Base-by-base conservation (phyloP, 2,797 vertebrate species). In the Hephaestus fuliginosus region DNA sequence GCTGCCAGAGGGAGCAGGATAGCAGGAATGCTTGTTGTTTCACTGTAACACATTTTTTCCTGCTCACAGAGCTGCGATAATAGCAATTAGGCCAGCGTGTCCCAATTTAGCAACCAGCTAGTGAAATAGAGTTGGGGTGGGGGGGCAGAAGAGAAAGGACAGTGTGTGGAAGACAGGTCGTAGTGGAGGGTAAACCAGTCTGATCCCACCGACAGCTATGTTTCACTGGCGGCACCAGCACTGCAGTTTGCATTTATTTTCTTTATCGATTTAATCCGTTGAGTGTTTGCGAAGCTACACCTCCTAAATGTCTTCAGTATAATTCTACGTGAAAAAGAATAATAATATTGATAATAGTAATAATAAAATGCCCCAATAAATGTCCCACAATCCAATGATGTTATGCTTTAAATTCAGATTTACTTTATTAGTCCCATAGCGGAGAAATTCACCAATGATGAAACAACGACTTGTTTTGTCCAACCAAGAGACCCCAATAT, bases 1-100 rank as follows among this genome's bases (percentile, higher is more conserved):
- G n/a, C 76, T 80, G 81, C 79, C 79, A 81, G 70, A 74, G 74
- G 76, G 89, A 90, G 81, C 74, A 67, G 83, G 74, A 91, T 88
- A 49, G 89, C 88, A 90, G 91, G 84, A 93, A 95, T 90, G 86
- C 84, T 75, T 72, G 80, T 89, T 86, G 85, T 90, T 90, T 83
- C 86, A 70, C 89, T 93, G 88, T 89, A 92, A 93, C 89, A 75
- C 89, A 93, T 84, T 92, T 92, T 92, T 93, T 94, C 86, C 89
- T 93, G 85, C 87, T 92, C 88, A 87, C 88, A 93, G 87, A 69
- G 73, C 88, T 90, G 86, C 81, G 78, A 92, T 93, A 93, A 93
- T 88, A 94, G 90, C 91, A 94, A 94, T 95, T 92, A 93, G 88
- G 88, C 84, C 84, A 80, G 60, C 56, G 67, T 71, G 81, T 83